phyloP scores from a whole-genome alignment of 2,113 vertebrate species.

The Egretta garzetta region DNA sequence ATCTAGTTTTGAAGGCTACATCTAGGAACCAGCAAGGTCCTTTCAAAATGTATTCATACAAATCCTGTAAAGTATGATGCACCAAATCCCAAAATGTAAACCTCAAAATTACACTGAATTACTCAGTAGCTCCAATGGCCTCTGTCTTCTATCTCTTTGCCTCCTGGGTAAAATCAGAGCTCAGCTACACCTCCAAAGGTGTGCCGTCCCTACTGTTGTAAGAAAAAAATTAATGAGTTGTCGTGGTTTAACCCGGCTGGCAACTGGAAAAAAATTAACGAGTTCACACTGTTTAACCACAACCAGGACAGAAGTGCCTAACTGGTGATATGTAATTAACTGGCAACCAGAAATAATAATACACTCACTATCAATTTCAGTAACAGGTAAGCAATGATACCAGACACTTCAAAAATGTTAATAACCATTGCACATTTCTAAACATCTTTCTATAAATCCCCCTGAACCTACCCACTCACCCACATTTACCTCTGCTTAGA shows the following conservation, averaged over 20 bases:
- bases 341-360: background rate
- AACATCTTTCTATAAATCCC: background rate
- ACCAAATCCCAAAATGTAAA: background rate
- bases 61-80: background rate
- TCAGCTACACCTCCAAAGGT: background rate
- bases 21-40: background rate
- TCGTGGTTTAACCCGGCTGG: too few relatives aligned
- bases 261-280: rapidly evolving
- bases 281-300: background rate
- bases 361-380: background rate
- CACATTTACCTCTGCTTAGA: background rate
- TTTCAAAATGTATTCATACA: background rate
- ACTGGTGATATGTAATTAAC: background rate
- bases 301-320: background rate
- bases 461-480: background rate
- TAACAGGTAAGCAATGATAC: background rate
- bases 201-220: background rate
- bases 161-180: background rate
- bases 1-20: background rate
- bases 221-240: rapidly evolving
- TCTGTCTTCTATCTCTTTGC: background rate
- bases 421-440: background rate
- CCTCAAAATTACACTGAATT: background rate
- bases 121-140: background rate
- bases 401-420: background rate